Percentiles rank a stretch among this genome's conserved stretches.
Evolutionary conservation across 2,113 vertebrate genomes (phyloP).

Genomic region (Nycticorax nycticorax): DNA sequence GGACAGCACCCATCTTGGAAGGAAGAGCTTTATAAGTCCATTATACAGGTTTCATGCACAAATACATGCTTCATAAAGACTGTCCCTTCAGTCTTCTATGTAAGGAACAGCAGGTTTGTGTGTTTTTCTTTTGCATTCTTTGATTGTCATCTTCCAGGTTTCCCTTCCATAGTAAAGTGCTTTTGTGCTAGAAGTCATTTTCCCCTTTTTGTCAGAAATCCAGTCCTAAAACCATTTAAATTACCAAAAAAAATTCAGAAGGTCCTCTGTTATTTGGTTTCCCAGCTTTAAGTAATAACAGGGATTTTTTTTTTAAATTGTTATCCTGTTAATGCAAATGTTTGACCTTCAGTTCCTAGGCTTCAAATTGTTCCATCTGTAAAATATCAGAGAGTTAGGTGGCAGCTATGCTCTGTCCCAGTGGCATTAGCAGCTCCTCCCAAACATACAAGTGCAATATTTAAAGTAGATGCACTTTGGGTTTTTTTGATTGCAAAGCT

Average conservation of each 20-base stretch:
- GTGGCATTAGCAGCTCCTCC: neutral
- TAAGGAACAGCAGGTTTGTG: neutral
- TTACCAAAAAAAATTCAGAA: neutral
- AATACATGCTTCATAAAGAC: neutral
- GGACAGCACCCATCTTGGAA: neutral
- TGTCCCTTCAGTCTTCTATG: neutral
- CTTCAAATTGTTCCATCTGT: neutral
- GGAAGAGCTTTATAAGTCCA: neutral
- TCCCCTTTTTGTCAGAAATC: neutral
- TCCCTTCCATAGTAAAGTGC: neutral
- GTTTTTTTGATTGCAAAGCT: neutral
- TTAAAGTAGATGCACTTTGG: neutral
- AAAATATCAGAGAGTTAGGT: neutral
- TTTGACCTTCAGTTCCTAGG: neutral
- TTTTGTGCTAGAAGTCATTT: neutral
- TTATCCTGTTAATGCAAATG: neutral
- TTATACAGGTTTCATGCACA: neutral
- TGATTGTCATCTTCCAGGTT: neutral
- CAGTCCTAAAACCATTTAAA: neutral
- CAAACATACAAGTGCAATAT: neutral
- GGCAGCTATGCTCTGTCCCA: neutral
- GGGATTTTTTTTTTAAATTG: neutral
- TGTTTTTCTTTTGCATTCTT: neutral
- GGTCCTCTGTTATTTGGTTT: neutral
- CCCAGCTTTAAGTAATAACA: neutral